Base-by-base conservation (phyloP, 2,888 invertebrate species). In the Scaptomyza flava region DNA sequence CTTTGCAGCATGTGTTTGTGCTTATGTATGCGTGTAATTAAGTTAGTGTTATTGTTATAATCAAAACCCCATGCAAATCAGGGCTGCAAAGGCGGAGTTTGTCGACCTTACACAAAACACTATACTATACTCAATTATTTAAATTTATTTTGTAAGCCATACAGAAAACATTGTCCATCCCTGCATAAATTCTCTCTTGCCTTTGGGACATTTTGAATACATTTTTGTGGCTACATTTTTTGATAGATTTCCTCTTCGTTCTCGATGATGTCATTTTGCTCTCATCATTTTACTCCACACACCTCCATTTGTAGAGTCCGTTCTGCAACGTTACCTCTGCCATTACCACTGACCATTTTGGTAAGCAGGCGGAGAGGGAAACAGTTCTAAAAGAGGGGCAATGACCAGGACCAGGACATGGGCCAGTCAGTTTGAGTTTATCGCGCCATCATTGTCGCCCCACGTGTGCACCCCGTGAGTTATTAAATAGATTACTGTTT, bases 401-500 rank as follows among this genome's bases (percentile, higher is more conserved):
- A 2, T 14, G 36, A 14, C n/a, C 33, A 30, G 42, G 14, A 20
- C 17, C 45, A 23, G 42, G 52, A 43, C 34, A 57, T 23, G 38
- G 47, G 52, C 45, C 59, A 58, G 62, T 48, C 79, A 53, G 62
- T 63, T 62, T 46, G 58, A 54, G 77, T 67, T 79, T 85, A 76
- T 72, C 78, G 86, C 78, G 83, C 54, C 71, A 68, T 72, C 87
- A 83, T 71, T 69, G 71, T 73, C 64, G 68, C 58, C 76, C 54
- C 68, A 58, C 63, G 66, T 62, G 62, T 63, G 60, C 68, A 52
- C 70, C 84, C 67, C 61, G 87, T 82, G 79, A 81, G 81, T 86
- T 86, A 82, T 82, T 83, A 86, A 82, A 82, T 86, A 86, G 82
- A 82, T 82, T 83, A 82, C 81, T 69, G 72, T 81, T 80, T 75